Evolutionary conservation across 2,888 invertebrate species (phyloP), one percentile per base, ranked within the genome.

Genomic region (Lithophane leautieri): DNA sequence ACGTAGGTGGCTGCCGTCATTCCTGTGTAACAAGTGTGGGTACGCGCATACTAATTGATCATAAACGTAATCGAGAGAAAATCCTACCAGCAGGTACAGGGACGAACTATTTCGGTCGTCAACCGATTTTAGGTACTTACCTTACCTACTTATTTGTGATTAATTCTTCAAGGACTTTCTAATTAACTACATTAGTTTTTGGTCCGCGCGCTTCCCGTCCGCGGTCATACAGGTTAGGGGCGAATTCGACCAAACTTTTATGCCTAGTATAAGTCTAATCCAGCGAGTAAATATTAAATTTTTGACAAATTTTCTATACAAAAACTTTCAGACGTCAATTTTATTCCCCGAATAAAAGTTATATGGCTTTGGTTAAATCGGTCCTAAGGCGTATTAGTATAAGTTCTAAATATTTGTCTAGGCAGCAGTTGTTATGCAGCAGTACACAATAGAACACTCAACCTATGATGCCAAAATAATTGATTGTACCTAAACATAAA

Each of bases 51-150:
- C 92, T 84, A 94, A 96, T 93, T 87, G 85, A 91, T 92, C 85
- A 88, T 88, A 89, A 92, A 94, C 95, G 96, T 96, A 96, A 96
- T 94, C 93, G 91, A 92, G 95, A 93, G 96, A 96, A 96, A 96
- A 96, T 94, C 94, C 93, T 94, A 94, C 90, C 92, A 92, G 79
- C 70, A 52, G 40, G 14, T 6, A 69, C 94, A 94, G 95, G 84
- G 88, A 78, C 80, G 93, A 70, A 93, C 76, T 78, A n/a, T 47
- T 52, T 61, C 91, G 40, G 16, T 44, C 25, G 25, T 25, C 56
- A 42, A 11, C 2, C 2, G n/a, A 50, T 50, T 50, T 50, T 9
- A 22, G 50, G 19, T 50, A 47, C 6, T 0, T 47, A 50, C 11
- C 11, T 34, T 34, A 34, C 34, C 34, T 34, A 34, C 34, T 34